Percentiles rank a stretch among this genome's conserved stretches.
Conservation (phyloP, 2,797 vertebrate genomes). For the Ctenopoma multispine region DNA sequence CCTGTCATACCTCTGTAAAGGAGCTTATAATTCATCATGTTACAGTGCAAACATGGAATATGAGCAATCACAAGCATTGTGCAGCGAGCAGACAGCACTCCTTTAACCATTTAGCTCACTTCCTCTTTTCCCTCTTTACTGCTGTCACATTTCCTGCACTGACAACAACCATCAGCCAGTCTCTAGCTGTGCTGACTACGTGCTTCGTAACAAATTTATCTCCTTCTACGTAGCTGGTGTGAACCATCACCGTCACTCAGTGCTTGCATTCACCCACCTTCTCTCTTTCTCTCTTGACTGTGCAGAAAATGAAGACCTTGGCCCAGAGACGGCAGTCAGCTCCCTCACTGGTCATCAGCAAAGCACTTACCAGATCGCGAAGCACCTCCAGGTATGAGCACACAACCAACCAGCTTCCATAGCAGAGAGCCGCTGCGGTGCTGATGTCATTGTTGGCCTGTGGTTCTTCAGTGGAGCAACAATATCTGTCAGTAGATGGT, state of each 20-base stretch:
- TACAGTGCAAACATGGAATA: slow-evolving; percentile 6
- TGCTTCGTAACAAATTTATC: slow-evolving; percentile 1
- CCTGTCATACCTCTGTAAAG: slow-evolving; percentile 28
- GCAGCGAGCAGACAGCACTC: neutral
- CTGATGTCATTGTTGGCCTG: slow-evolving; percentile 34
- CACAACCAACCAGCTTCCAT: neutral
- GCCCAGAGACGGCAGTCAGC: slow-evolving; percentile 94
- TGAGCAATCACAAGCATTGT: slow-evolving; percentile 16
- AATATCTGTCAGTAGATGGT: neutral
- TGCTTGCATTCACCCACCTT: slow-evolving; percentile 19
- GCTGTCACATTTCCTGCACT: slow-evolving; percentile 42
- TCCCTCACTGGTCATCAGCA: slow-evolving; percentile 94
- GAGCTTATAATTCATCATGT: slow-evolving; percentile 1
- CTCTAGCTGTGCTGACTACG: slow-evolving; percentile 14
- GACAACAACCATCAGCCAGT: slow-evolving; percentile 5
- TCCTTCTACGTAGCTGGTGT: neutral
- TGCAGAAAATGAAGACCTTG: slow-evolving; percentile 94
- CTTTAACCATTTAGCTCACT: slow-evolving; percentile 22
- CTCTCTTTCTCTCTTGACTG: neutral
- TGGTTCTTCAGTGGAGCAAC: neutral
- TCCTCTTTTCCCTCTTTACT: slow-evolving; percentile 40
- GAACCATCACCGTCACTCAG: neutral
- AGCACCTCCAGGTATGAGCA: slow-evolving; percentile 87
- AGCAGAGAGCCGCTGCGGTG: neutral
- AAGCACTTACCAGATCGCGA: slow-evolving; percentile 91